Conservation (phyloP, 2,113 vertebrate species). For the Spilogale gracilis region DNA sequence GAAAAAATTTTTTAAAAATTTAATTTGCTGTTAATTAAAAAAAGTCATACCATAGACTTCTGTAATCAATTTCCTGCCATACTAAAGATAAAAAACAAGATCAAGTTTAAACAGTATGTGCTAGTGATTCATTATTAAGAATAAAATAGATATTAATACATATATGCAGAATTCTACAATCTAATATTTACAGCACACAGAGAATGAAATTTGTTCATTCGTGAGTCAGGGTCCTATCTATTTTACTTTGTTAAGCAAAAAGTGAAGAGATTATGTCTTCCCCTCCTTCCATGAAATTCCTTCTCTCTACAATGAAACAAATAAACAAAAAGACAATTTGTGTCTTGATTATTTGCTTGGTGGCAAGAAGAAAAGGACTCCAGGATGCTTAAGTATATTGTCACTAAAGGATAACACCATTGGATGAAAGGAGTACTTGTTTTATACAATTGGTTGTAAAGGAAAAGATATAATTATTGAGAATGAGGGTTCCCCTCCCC, state of each 20-base stretch:
- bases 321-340: neutral
- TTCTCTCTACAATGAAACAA: neutral
- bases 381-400: neutral
- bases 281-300: neutral
- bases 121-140: conserved; percentile 3
- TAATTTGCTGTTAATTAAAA: conserved; percentile 14
- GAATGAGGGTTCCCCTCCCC: neutral
- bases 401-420: neutral
- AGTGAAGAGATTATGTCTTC: neutral
- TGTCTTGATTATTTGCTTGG: conserved; percentile 5
- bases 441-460: neutral
- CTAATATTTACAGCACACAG: neutral
- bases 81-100: neutral
- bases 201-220: neutral
- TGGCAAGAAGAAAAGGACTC: neutral
- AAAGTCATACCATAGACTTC: neutral
- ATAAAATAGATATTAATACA: neutral
- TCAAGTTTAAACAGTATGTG: neutral
- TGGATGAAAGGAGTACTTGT: neutral
- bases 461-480: neutral
- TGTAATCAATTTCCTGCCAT: neutral
- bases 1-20: neutral
- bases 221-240: neutral
- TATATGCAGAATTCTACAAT: neutral
- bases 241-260: neutral